Conservation (phyloP, 2,888 invertebrate species). For the Drosophila koepferae region DNA sequence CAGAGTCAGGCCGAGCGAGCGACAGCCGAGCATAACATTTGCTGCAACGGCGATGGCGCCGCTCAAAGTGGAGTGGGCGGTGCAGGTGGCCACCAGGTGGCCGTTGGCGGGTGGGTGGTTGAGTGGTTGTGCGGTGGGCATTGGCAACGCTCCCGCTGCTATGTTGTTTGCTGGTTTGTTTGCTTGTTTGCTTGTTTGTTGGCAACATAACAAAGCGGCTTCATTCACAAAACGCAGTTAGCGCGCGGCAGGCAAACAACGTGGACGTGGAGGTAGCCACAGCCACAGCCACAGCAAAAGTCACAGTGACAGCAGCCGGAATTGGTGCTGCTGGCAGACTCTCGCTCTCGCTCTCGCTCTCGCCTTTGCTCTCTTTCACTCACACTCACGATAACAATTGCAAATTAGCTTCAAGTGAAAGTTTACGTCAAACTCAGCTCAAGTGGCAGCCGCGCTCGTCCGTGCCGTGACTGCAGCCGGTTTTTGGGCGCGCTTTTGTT, state of each 20-base stretch:
- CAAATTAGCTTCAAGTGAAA: conserved; percentile 60
- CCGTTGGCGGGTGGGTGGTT: not conserved
- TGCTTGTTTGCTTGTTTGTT: conserved; percentile 41
- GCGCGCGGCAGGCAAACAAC: conserved; percentile 64
- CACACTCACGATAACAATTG: conserved; percentile 26
- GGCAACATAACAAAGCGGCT: conserved; percentile 62
- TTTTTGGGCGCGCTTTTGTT: conserved; percentile 55
- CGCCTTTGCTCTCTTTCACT: conserved; percentile 7
- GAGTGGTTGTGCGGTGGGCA: conserved; percentile 19
- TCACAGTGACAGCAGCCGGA: not conserved
- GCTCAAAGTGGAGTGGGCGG: conserved; percentile 12
- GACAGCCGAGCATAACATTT: conserved; percentile 49
- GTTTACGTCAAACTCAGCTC: conserved; percentile 43
- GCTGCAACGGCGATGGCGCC: conserved; percentile 52
- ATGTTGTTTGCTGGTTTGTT: conserved; percentile 44
- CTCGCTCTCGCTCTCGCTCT: conserved; percentile 2
- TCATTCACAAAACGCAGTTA: conserved; percentile 80
- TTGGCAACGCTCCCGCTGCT: conserved; percentile 45
- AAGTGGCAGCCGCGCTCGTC: conserved; percentile 50
- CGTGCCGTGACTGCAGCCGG: conserved; percentile 34
- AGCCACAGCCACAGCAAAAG: conserved; percentile 7
- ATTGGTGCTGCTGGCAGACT: conserved; percentile 2
- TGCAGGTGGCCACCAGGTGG: not conserved
- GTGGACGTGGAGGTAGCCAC: conserved; percentile 54
- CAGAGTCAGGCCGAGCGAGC: conserved; percentile 35